These are phyloP conservation scores for Trimorus sp. DNA, from an alignment of 2,888 invertebrate species.

Conservation along the genomic window DNA sequence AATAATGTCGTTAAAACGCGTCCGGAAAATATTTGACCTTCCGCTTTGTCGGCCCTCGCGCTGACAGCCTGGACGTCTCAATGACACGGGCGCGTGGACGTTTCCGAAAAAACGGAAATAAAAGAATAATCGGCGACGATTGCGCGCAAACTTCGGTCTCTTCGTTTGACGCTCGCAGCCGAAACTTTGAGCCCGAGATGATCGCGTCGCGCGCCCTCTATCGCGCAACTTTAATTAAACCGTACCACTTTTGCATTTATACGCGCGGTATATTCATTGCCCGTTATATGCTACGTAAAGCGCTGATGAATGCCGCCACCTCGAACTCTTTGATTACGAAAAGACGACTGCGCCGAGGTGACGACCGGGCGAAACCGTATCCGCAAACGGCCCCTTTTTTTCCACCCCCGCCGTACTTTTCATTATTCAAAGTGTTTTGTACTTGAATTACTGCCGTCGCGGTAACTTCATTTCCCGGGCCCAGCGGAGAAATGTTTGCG, in stretches of 20 bases:
- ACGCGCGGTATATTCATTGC: slow-evolving; percentile 68
- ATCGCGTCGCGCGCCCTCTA: slow-evolving; percentile 20
- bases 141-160: neutral
- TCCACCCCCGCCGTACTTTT: slow-evolving; percentile 33
- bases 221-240: slow-evolving; percentile 70
- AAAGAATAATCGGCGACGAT: slow-evolving; percentile 3
- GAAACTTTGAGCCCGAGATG: slow-evolving; percentile 49
- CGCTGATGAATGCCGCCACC: slow-evolving; percentile 56
- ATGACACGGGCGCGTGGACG: slow-evolving; percentile 16
- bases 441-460: slow-evolving; percentile 50
- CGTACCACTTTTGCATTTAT: slow-evolving; percentile 70
- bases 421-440: slow-evolving; percentile 58
- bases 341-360: slow-evolving; percentile 46
- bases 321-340: slow-evolving; percentile 61
- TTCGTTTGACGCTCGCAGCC: slow-evolving; percentile 10
- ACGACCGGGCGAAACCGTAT: slow-evolving; percentile 13
- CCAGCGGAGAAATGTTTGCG: slow-evolving; percentile 43
- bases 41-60: slow-evolving; percentile 46
- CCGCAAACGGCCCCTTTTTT: slow-evolving; percentile 15
- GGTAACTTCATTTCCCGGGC: slow-evolving; percentile 37
- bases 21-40: slow-evolving; percentile 53
- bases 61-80: slow-evolving; percentile 47
- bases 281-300: slow-evolving; percentile 62
- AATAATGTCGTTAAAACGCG: slow-evolving; percentile 51
- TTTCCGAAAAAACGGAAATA: neutral